Base-by-base conservation (phyloP, 1,140 invertebrate species). In the Bradysia coprophila region DNA sequence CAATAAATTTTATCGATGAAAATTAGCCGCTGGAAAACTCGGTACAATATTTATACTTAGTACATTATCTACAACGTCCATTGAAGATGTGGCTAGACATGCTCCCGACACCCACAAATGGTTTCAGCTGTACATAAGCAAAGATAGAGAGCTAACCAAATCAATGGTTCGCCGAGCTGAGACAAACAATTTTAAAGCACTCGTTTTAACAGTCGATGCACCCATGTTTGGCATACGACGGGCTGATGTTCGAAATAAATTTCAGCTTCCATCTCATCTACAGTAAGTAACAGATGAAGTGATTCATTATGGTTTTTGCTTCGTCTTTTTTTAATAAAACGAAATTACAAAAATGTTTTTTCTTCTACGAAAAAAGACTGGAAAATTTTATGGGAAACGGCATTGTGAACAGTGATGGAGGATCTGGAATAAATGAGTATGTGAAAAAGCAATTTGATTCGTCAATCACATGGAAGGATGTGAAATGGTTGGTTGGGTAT, bases 71-170 rank as follows among this genome's bases (percentile, higher is more conserved):
- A 95, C 89, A 1, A 78, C 72, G 43, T 87, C 84, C 16, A 72
- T 95, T 40, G 91, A 95, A 66, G 87, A 94, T 57, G 75, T 95
- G 1, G 78, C 81, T 0, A 51, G 68, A 43, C 75, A 74, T 4
- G 81, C 83, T 2, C 85, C 87, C 3, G 60, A 73, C 13, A 74
- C 72, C 1, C 65, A 75, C 11, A 86, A 87, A 59, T 90, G 87
- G 86, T 90, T 91, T 56, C 88, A 95, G 56, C 65, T 95, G 0
- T 94, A 94, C 49, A 78, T 95, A 46, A 91, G 88, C 53, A 42
- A 33, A 18, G 18, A 6, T 40, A 72, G 87, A 37, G 63, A 77
- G 15, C 61, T 90, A 1, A 90, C 88, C 0, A 61, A 66, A 47
- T 64, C 73, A 47, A 62, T 95, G 38, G 74, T 95, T 3, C 49